These are phyloP conservation scores for Nymphicus hollandicus DNA, from an alignment of 2,113 vertebrate genomes.

Conservation along the genomic window DNA sequence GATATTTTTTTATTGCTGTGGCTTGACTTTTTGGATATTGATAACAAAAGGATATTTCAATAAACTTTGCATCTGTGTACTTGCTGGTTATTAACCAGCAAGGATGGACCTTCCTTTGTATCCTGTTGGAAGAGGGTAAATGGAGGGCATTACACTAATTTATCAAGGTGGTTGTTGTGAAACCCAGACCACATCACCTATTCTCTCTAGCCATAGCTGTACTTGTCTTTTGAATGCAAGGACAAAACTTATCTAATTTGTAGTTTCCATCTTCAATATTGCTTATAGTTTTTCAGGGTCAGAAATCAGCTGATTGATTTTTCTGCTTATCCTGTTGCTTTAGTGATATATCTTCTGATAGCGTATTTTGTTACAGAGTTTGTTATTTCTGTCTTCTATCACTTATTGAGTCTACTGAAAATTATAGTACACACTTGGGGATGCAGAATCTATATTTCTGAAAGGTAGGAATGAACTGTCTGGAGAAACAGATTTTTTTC, in stretches of 20 bases:
- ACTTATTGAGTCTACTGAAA: conserved; percentile 15
- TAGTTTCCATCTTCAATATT: not conserved
- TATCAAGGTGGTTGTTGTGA: not conserved
- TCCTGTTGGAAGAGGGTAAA: not conserved
- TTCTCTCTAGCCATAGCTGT: not conserved
- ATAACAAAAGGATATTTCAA: not conserved
- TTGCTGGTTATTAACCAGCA: not conserved
- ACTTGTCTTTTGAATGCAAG: not conserved
- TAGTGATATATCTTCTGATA: conserved; percentile 21
- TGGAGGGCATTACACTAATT: not conserved
- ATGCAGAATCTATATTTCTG: conserved; percentile 10
- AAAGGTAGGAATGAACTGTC: not conserved
- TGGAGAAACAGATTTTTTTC: not conserved
- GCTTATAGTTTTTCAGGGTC: not conserved
- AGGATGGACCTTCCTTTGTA: not conserved
- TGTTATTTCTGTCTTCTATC: conserved; percentile 40
- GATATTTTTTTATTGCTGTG: not conserved
- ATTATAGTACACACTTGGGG: not conserved
- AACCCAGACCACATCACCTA: not conserved
- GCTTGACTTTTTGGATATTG: not conserved
- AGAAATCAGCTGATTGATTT: conserved; percentile 40
- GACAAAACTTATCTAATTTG: conserved; percentile 8
- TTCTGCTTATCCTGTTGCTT: not conserved
- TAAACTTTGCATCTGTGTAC: not conserved
- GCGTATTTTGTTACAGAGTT: conserved; percentile 38